Conservation (phyloP, 1,140 invertebrate genomes). For the Phortica variegata region DNA sequence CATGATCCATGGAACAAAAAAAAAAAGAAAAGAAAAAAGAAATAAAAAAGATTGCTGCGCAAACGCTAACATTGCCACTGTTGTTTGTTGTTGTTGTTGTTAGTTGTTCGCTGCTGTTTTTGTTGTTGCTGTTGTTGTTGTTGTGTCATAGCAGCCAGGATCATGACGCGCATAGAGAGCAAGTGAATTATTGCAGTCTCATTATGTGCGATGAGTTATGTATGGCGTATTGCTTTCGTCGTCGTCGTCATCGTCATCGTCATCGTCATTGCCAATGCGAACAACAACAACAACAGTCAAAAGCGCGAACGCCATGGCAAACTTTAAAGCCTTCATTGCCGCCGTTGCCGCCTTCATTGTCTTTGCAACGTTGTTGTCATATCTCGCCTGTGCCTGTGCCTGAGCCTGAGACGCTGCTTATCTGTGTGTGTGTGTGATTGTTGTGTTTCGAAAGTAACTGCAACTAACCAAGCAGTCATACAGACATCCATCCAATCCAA, state of each 20-base stretch:
- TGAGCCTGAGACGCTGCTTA: too few species aligned
- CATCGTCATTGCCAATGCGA: conserved; percentile 20
- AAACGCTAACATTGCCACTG: conserved; percentile 17
- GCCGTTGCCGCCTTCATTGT: neutral
- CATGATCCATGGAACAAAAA: too few species aligned
- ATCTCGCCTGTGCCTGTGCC: too few species aligned
- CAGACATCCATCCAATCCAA: conserved; percentile 23
- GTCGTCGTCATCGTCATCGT: conserved; percentile 44
- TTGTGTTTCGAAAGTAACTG: conserved; percentile 36
- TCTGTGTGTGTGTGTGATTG: too few species aligned
- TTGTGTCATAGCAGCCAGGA: conserved; percentile 34
- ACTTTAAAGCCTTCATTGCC: too few species aligned
- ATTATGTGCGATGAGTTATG: conserved; percentile 58
- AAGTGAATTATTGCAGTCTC: conserved; percentile 58
- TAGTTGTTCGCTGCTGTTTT: neutral
- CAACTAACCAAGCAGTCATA: conserved; percentile 38
- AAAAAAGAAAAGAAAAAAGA: too few species aligned
- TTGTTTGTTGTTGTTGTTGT: neutral
- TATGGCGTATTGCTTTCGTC: conserved; percentile 56
- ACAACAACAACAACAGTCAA: too few species aligned
- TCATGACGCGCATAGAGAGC: conserved; percentile 46
- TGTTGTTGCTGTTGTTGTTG: conserved; percentile 8
- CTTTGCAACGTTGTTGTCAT: too few species aligned
- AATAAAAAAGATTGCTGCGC: too few species aligned
- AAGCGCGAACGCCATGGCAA: too few species aligned